Evolutionary conservation across 1,140 invertebrate genomes (phyloP).

Genomic region (Drosophila orosa): DNA sequence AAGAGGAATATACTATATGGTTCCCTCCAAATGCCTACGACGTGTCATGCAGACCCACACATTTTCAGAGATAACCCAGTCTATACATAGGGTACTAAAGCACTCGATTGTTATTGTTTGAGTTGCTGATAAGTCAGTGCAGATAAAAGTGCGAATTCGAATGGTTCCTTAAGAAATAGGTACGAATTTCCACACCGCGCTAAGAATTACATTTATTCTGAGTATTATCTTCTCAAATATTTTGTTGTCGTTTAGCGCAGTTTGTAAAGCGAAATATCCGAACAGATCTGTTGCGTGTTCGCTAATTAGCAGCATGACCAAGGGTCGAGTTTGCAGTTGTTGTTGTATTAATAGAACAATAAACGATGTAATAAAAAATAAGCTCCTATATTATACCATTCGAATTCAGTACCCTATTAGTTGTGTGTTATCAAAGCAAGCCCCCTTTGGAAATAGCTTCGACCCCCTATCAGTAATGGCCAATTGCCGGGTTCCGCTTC

Average conservation of each 20-base stretch:
- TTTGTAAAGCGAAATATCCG: not conserved
- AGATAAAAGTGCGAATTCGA: conserved; percentile 25
- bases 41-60: conserved; percentile 28
- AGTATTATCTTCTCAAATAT: not conserved
- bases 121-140: conserved; percentile 21
- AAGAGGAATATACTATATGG: conserved; percentile 2
- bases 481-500: conserved; percentile 18
- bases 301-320: conserved; percentile 20
- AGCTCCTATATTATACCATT: conserved; percentile 1
- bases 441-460: not conserved
- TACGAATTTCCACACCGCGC: not conserved
- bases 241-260: conserved; percentile 14
- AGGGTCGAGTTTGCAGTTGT: not conserved
- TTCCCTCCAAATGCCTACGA: not conserved
- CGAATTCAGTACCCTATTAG: not conserved
- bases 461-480: conserved; percentile 3
- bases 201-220: not conserved
- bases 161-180: conserved; percentile 6
- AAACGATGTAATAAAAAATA: not conserved
- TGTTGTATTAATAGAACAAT: not conserved
- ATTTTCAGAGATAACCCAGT: conserved; percentile 20
- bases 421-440: conserved; percentile 1
- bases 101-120: conserved; percentile 67
- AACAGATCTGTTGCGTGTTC: conserved; percentile 32
- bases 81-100: conserved; percentile 56